phyloP scores from a whole-genome alignment of 35 echinoderm and acorn worm genomes.

The Anneissia japonica region DNA sequence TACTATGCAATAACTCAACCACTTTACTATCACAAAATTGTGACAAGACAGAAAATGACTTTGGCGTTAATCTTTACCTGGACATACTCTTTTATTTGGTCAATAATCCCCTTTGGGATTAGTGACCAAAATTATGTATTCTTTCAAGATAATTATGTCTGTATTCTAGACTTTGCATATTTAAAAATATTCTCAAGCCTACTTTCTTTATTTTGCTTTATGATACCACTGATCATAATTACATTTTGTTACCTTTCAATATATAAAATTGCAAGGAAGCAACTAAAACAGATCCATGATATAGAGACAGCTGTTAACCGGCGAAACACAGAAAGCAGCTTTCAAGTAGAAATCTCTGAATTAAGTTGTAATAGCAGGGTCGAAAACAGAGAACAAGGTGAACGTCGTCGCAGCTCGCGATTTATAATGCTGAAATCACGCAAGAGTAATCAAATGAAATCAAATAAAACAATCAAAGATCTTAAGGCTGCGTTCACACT shows the following conservation, averaged over 20 bases:
- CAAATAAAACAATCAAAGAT: not conserved
- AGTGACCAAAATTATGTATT: too few relatives aligned
- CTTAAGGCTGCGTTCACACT: not conserved
- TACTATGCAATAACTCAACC: not conserved
- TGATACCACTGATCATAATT: not conserved
- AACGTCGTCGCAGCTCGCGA: not conserved
- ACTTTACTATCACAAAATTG: not conserved
- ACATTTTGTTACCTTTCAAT: not conserved
- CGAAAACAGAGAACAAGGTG: not conserved
- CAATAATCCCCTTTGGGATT: not conserved
- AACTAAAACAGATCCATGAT: not conserved
- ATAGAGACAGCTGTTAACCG: not conserved
- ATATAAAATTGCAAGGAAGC: not conserved
- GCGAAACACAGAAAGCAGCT: not conserved
- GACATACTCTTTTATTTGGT: not conserved
- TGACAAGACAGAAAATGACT: not conserved
- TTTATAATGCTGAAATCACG: not conserved
- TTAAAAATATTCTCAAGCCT: not conserved
- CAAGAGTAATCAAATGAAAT: not conserved
- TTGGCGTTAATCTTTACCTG: not conserved
- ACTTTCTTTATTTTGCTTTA: not conserved
- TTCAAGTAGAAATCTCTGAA: not conserved
- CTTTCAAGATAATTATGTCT: not conserved
- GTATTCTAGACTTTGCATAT: not conserved
- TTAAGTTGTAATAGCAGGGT: not conserved